A percentile compares a stretch with the other conserved stretches of the same genome.
These are phyloP conservation scores for Erynnis tages DNA, from an alignment of 2,888 invertebrate genomes.

Conservation along the genomic window DNA sequence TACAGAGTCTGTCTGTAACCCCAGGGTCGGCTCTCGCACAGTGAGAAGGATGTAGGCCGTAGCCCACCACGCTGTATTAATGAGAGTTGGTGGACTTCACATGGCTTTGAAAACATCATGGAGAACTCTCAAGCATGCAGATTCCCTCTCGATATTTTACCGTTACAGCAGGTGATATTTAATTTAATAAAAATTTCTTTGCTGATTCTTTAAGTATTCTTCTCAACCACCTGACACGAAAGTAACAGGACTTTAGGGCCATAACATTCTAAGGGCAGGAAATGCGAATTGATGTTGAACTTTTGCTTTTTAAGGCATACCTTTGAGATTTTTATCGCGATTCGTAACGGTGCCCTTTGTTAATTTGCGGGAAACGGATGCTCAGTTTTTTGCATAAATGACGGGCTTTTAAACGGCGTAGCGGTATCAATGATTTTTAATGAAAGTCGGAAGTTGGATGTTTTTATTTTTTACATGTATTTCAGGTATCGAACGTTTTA, in stretches of 20 bases:
- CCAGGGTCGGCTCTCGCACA: no score
- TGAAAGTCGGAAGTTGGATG: not conserved
- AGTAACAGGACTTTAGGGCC: conserved; percentile 13
- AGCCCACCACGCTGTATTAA: no score
- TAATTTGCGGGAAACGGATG: conserved; percentile 61
- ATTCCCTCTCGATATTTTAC: no score
- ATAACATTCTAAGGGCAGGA: conserved; percentile 13
- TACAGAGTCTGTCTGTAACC: no score
- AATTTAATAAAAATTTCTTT: no score
- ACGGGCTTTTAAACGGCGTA: conserved; percentile 44
- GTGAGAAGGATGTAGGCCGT: no score
- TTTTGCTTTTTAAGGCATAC: conserved; percentile 19
- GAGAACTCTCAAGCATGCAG: no score
- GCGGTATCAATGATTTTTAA: conserved; percentile 34
- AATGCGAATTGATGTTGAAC: conserved; percentile 10
- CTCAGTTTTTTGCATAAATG: conserved; percentile 34
- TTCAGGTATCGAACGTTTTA: no score
- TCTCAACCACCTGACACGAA: not conserved
- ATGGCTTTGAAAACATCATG: no score
- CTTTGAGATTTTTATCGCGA: conserved; percentile 28
- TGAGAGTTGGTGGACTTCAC: no score
- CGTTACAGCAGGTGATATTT: no score
- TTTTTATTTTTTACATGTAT: no score
- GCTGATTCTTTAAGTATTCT: not conserved
- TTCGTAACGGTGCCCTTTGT: conserved; percentile 38